Conservation (phyloP, 2,888 invertebrate species). For the Leucania comma region DNA sequence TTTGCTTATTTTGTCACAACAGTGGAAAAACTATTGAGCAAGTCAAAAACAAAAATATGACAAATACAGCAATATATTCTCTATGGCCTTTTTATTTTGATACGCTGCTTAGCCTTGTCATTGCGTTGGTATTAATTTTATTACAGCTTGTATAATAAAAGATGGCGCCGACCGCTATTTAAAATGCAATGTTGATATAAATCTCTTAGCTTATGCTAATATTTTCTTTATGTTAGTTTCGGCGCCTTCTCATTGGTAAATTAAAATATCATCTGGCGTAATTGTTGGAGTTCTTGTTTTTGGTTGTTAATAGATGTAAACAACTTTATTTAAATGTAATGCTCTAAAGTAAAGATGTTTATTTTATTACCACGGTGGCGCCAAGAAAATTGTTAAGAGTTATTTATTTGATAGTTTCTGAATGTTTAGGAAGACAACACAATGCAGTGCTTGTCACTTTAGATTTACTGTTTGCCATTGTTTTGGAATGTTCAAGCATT, state of each 20-base stretch:
- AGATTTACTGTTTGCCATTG: conserved; percentile 37
- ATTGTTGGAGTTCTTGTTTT: conserved; percentile 51
- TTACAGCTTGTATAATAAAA: conserved; percentile 45
- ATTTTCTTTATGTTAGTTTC: conserved; percentile 56
- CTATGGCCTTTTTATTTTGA: conserved; percentile 13
- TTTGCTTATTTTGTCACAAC: neutral
- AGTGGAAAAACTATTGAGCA: neutral
- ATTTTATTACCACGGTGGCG: conserved; percentile 44
- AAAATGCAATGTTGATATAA: conserved; percentile 55
- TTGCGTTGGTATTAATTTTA: conserved; percentile 42
- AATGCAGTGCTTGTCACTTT: conserved; percentile 36
- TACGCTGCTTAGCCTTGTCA: conserved; percentile 11
- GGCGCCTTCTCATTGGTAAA: conserved; percentile 51
- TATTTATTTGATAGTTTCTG: conserved; percentile 29
- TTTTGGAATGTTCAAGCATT: conserved; percentile 27
- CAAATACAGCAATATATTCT: neutral
- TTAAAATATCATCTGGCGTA: conserved; percentile 45
- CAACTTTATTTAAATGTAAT: conserved; percentile 39
- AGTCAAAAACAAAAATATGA: neutral
- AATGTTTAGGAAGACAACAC: conserved; percentile 28
- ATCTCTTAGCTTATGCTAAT: conserved; percentile 54
- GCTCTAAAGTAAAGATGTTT: conserved; percentile 34
- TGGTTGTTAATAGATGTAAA: conserved; percentile 40
- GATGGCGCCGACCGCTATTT: conserved; percentile 57
- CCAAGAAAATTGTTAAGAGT: conserved; percentile 20